Evolutionary conservation across 1,140 invertebrate genomes (phyloP).

Genomic region (Lanistes nyassanus): DNA sequence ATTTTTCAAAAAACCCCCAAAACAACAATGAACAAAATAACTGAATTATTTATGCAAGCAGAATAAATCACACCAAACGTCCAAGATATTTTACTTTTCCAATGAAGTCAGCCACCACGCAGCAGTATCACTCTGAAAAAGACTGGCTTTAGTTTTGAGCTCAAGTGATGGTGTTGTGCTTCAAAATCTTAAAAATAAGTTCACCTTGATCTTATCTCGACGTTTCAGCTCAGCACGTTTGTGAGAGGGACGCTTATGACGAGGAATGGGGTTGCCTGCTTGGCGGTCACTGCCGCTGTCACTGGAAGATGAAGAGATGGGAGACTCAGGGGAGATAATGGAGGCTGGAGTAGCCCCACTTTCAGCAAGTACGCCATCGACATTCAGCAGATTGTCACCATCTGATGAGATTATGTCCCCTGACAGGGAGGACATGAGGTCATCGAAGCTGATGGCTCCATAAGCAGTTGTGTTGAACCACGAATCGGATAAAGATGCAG

Average conservation of each 20-base stretch:
- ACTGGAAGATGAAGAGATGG: constrained; percentile 13
- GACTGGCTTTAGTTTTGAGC: not conserved
- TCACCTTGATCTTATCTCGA: constrained; percentile 41
- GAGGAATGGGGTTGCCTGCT: constrained; percentile 20
- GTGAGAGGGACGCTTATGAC: constrained; percentile 40
- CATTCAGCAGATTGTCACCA: not conserved
- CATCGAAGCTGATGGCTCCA: not conserved
- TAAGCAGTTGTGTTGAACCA: not conserved
- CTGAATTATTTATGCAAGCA: too few relatives aligned
- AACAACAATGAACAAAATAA: too few relatives aligned
- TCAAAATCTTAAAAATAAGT: not conserved
- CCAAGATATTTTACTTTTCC: too few relatives aligned
- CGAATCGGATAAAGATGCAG: not conserved
- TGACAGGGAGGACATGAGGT: not conserved
- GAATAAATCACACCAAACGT: too few relatives aligned
- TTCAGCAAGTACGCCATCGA: not conserved
- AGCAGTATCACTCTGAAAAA: not conserved
- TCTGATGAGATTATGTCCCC: not conserved
- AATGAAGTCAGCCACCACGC: not conserved
- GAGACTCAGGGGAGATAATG: not conserved
- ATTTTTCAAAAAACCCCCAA: too few relatives aligned
- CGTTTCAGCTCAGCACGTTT: constrained; percentile 41
- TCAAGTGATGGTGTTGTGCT: too few relatives aligned
- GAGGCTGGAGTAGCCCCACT: not conserved
- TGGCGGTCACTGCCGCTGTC: constrained; percentile 6